Conservation (phyloP, 2,888 invertebrate species). For the Pedicia rivosa region DNA sequence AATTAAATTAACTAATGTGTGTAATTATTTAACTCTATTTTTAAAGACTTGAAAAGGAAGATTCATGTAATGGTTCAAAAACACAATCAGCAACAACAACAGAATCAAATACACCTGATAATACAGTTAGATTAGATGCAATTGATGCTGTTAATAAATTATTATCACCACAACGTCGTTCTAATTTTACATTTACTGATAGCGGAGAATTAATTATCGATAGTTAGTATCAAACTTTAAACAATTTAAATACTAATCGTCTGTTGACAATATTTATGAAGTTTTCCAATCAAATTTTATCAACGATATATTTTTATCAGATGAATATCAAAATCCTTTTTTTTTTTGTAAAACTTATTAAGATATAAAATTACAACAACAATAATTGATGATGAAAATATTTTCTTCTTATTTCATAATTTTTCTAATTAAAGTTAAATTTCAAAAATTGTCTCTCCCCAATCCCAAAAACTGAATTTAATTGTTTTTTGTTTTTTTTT, state of each 20-base stretch:
- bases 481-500: too few relatives aligned
- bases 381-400: too few relatives aligned
- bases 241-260: not conserved
- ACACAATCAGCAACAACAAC: conserved; percentile 33
- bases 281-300: too few relatives aligned
- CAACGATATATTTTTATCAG: too few relatives aligned
- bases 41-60: conserved; percentile 21
- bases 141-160: conserved; percentile 17
- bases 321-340: too few relatives aligned
- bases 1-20: not conserved
- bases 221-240: conserved; percentile 27
- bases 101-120: conserved; percentile 34
- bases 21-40: conserved; percentile 3
- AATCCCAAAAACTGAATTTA: too few relatives aligned
- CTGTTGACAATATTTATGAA: not conserved
- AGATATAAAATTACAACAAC: too few relatives aligned
- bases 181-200: conserved; percentile 35
- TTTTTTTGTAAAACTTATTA: too few relatives aligned
- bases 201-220: conserved; percentile 42
- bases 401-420: too few relatives aligned
- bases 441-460: not conserved
- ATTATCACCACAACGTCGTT: conserved; percentile 25
- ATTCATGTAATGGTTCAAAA: conserved; percentile 29
- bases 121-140: conserved; percentile 26
- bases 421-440: not conserved